Base-by-base conservation (phyloP, 2,888 invertebrate species). In the Eudiplozoon nipponicum region DNA sequence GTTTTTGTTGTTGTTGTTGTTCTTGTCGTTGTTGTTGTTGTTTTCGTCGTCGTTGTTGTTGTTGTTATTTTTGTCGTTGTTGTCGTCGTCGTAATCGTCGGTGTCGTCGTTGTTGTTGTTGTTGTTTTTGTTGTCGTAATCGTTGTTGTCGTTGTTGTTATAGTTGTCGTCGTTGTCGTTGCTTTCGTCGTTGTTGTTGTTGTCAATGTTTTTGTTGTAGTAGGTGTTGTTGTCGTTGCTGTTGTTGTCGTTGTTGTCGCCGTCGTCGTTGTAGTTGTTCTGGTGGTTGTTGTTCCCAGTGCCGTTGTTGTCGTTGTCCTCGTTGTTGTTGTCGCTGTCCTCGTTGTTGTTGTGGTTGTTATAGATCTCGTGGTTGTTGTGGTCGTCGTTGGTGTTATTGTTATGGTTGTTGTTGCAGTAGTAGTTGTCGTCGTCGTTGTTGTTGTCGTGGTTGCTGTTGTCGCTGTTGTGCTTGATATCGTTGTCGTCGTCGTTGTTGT, bases 351-450 rank as follows among this genome's bases (percentile, higher is more conserved):
- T 33, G 33, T 11, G 7, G 33, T 5, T 13, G 33, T n/a, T 7
- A 7, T 33, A 7, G 33, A 9, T 17, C 7, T 13, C 7, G 33
- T 15, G 5, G 33, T 9, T 17, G 33, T 9, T 9, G 33, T 13
- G 5, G 33, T 15, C 7, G 33, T 17, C 7, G 33, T n/a, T 7
- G 33, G 7, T 13, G 33, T 9, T 13, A 13, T 33, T 33, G 33
- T 15, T 33, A 13, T 33, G 33, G 33, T 33, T 13, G n/a, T 17
- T 17, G 33, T n/a, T 17, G 13, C 33, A n/a, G 33, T 33, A 13
- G 33, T 13, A 9, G 33, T 13, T 17, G 33, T 5, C n/a, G 18
- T 9, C 5, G 33, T 17, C n/a, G 33, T 13, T 33, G 33, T 33
- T 7, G 33, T 33, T 15, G 15, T 13, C 9, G 33, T n/a, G 5